These are phyloP conservation scores for Anolis carolinensis DNA, from an alignment of 2,113 vertebrate genomes.

Conservation along the genomic window DNA sequence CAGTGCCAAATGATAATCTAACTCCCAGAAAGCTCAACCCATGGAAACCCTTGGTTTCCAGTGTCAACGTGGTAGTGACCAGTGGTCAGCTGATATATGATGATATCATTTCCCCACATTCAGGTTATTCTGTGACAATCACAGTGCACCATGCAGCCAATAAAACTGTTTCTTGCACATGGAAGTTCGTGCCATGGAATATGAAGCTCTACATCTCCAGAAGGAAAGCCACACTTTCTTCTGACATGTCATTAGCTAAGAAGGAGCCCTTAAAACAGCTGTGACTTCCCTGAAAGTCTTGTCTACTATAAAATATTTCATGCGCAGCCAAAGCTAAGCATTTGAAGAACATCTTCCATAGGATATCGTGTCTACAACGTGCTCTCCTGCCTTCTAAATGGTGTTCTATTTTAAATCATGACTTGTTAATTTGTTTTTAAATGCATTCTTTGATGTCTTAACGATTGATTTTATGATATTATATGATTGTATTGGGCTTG, in stretches of 20 bases:
- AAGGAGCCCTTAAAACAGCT: not conserved
- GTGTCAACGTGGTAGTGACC: too few species aligned
- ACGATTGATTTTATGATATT: too few species aligned
- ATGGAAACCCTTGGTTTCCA: conserved; percentile 2
- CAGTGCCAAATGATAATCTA: not conserved
- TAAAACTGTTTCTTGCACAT: not conserved
- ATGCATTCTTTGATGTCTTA: too few species aligned
- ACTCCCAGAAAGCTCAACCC: not conserved
- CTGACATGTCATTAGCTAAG: not conserved
- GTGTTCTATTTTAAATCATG: too few species aligned
- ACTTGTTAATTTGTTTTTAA: too few species aligned
- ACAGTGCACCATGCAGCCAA: not conserved
- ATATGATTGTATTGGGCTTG: too few species aligned
- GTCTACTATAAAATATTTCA: too few species aligned
- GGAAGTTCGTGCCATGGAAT: not conserved
- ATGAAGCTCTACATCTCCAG: not conserved
- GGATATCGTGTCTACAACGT: not conserved
- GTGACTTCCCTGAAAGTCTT: not conserved
- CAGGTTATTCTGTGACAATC: not conserved
- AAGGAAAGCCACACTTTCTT: not conserved
- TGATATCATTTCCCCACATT: not conserved
- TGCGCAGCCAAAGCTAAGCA: not conserved
- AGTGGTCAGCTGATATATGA: not conserved
- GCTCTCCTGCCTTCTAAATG: not conserved
- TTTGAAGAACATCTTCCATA: not conserved